These are phyloP conservation scores for Cynaeus angustus DNA, from an alignment of 2,888 invertebrate genomes.

Conservation along the genomic window DNA sequence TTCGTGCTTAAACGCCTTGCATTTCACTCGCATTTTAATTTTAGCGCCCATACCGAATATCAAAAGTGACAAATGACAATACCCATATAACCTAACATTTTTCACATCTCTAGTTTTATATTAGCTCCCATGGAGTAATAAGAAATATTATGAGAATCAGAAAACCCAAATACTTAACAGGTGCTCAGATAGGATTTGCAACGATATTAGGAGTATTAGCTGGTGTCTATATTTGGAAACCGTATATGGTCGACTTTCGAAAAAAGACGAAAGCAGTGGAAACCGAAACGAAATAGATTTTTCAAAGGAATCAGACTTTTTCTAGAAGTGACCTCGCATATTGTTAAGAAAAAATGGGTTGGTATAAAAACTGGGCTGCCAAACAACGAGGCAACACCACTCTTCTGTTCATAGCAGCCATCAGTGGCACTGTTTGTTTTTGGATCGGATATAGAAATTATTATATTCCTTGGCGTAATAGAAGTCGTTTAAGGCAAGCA, in stretches of 20 bases:
- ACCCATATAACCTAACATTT: too few species aligned
- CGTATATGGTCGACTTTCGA: slow-evolving; percentile 55
- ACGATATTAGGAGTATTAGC: slow-evolving; percentile 62
- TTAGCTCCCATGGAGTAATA: too few species aligned
- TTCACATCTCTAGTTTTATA: too few species aligned
- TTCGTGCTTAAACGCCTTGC: too few species aligned
- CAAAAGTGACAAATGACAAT: too few species aligned
- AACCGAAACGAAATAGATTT: background rate
- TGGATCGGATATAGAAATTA: slow-evolving; percentile 49
- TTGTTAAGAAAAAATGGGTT: slow-evolving; percentile 49
- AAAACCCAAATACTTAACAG: slow-evolving; percentile 61
- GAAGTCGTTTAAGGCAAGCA: slow-evolving; percentile 3
- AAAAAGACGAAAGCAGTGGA: slow-evolving; percentile 1
- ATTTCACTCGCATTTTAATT: too few species aligned
- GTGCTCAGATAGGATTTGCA: slow-evolving; percentile 61
- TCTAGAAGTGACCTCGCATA: background rate
- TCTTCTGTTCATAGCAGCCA: slow-evolving; percentile 48
- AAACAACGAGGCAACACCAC: slow-evolving; percentile 55
- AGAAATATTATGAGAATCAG: slow-evolving; percentile 59
- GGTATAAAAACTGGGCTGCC: slow-evolving; percentile 51
- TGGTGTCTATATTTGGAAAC: slow-evolving; percentile 68
- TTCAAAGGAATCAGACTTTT: background rate
- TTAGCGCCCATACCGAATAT: too few species aligned
- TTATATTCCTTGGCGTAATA: slow-evolving; percentile 52
- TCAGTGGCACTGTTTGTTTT: slow-evolving; percentile 48